Evolutionary conservation across 2,797 vertebrate species (phyloP), one percentile per base, ranked within the genome.

Genomic region (Urosaurus nigricauda): DNA sequence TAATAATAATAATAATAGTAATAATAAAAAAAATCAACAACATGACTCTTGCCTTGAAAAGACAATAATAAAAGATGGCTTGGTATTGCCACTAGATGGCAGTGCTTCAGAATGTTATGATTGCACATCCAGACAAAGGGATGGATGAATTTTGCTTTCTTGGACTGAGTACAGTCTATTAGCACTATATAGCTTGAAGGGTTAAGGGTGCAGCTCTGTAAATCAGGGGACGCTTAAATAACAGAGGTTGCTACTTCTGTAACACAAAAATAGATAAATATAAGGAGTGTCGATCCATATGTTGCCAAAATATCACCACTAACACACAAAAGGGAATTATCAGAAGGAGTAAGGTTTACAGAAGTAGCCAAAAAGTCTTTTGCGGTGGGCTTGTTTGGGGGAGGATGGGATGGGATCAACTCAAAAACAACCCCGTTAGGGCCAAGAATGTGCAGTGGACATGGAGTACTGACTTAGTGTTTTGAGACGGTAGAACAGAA

Each of bases 71-170:
- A 68, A 3, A 68, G 65, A 9, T 12, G 24, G 6, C 87, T 89
- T 40, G 79, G 88, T 89, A 40, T 60, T 73, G 51, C 91, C 95
- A 95, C 93, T 92, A 95, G 94, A 90, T 94, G 93, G 91, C 91
- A 94, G 92, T 93, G 82, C 93, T 92, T 95, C 87, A 92, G 93
- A 95, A 84, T 37, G 0, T 85, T 93, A 83, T 4, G 0, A 12
- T 24, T 16, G 14, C 7, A 2, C 12, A 16, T 13, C 9, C 0
- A 3, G 0, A 78, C 19, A 11, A 89, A 21, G 65, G 83, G 47
- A 56, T 43, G 40, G 35, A 21, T 81, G 29, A 2, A 58, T 56
- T 71, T 47, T 21, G 5, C 40, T 68, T 63, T 51, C 4, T 92
- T 71, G 78, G 83, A 19, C 1, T 16, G 53, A 7, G 2, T 73